phyloP scores from a whole-genome alignment of 2,888 invertebrate genomes.

The Limulus polyphemus region DNA sequence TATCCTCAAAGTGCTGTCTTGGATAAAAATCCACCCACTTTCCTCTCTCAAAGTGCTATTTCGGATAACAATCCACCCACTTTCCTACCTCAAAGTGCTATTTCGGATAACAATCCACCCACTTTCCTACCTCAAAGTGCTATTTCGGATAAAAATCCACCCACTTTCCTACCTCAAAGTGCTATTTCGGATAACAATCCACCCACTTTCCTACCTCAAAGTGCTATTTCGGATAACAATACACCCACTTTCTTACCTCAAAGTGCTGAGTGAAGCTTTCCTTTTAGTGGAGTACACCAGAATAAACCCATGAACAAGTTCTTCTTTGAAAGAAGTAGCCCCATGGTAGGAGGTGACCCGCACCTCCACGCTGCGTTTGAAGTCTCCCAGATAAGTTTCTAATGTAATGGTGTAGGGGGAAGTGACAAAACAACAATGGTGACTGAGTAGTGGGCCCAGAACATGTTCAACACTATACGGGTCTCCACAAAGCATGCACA shows the following conservation, averaged over 20 bases:
- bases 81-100: no score
- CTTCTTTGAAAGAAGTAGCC: slow-evolving; percentile 78
- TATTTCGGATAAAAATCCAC: no score
- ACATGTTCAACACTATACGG: slow-evolving; percentile 81
- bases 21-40: no score
- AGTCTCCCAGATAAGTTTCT: slow-evolving; percentile 82
- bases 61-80: no score
- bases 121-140: no score
- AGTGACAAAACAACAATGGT: slow-evolving; percentile 72
- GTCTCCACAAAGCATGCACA: slow-evolving; percentile 95
- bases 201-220: no score
- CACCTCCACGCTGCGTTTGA: slow-evolving; percentile 50
- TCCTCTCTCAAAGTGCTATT: no score
- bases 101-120: no score
- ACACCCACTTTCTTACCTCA: slow-evolving; percentile 45
- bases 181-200: neutral
- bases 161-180: no score
- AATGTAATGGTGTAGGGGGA: slow-evolving; percentile 69
- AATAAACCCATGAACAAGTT: slow-evolving; percentile 86
- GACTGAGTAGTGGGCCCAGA: slow-evolving; percentile 69
- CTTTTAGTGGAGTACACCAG: slow-evolving; percentile 88
- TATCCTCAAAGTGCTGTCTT: no score
- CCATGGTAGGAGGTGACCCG: slow-evolving; percentile 48
- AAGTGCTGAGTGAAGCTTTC: slow-evolving; percentile 81
- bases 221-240: no score